Evolutionary conservation across 2,797 vertebrate genomes (phyloP).

Genomic region (Pseudomugil tenellus): DNA sequence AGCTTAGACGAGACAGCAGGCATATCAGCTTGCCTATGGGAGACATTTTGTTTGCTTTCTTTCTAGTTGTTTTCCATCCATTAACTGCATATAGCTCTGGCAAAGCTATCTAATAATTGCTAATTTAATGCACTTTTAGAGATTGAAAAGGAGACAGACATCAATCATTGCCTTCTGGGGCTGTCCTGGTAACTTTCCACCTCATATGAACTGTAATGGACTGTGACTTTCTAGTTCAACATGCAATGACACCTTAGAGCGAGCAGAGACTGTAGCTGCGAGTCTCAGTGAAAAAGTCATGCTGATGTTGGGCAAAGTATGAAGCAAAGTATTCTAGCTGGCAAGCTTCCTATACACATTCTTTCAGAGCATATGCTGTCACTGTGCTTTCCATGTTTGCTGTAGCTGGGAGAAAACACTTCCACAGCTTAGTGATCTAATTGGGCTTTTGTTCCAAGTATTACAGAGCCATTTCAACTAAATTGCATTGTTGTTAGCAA

Average conservation of each 20-base stretch:
- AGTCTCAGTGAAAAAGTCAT: slow-evolving; percentile 30
- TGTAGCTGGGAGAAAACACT: slow-evolving; percentile 24
- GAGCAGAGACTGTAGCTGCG: slow-evolving; percentile 33
- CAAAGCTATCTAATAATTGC: slow-evolving; percentile 49
- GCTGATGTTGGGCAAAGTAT: slow-evolving; percentile 51
- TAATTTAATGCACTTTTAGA: slow-evolving; percentile 63
- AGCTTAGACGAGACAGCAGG: slow-evolving; percentile 19
- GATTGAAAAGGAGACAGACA: slow-evolving; percentile 55
- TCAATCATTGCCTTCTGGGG: slow-evolving; percentile 59
- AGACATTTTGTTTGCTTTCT: slow-evolving; percentile 38
- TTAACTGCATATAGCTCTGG: slow-evolving; percentile 32
- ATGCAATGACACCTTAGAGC: slow-evolving; percentile 61
- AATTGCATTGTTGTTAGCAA: slow-evolving; percentile 19
- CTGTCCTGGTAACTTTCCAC: slow-evolving; percentile 68
- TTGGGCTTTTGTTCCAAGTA: slow-evolving; percentile 24
- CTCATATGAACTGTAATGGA: slow-evolving; percentile 72
- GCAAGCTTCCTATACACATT: slow-evolving; percentile 38
- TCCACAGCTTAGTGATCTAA: slow-evolving; percentile 24
- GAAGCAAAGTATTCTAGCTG: slow-evolving; percentile 33
- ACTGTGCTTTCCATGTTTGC: slow-evolving; percentile 34
- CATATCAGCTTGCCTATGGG: slow-evolving; percentile 14
- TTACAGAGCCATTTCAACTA: slow-evolving; percentile 17
- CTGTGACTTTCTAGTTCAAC: slow-evolving; percentile 66
- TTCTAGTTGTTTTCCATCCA: slow-evolving; percentile 42
- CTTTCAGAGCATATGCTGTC: slow-evolving; percentile 27